Percentiles rank a stretch among this genome's conserved stretches.
These are phyloP conservation scores for Paracyclopina nana DNA, from an alignment of 1,140 invertebrate species.

Conservation along the genomic window DNA sequence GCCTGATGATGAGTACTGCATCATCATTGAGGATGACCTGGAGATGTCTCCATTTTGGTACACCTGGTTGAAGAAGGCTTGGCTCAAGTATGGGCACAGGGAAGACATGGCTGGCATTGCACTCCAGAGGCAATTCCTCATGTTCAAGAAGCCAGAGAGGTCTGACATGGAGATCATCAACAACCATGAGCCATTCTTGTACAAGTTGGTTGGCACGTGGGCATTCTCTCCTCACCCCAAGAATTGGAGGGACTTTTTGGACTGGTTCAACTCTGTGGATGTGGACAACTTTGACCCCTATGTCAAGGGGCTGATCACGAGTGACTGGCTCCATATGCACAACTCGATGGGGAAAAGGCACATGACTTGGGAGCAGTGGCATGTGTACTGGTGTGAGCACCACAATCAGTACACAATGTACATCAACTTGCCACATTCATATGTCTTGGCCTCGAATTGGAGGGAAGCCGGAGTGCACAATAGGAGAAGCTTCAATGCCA, in stretches of 20 bases:
- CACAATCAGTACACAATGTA: slow-evolving; percentile 15
- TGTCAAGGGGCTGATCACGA: slow-evolving; percentile 11
- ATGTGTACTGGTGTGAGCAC: slow-evolving; percentile 7
- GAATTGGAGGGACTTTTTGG: slow-evolving; percentile 8
- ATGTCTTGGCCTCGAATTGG: slow-evolving; percentile 7
- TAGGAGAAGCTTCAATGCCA: slow-evolving; percentile 2
- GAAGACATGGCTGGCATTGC: slow-evolving; percentile 16
- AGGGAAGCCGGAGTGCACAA: slow-evolving; percentile 14
- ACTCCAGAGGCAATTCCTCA: slow-evolving; percentile 5
- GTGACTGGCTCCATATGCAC: slow-evolving; percentile 16
- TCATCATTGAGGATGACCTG: slow-evolving; percentile 14
- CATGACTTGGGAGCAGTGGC: slow-evolving; percentile 17
- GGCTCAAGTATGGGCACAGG: slow-evolving; percentile 9
- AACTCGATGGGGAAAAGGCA: slow-evolving; percentile 12
- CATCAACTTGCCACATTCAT: background rate
- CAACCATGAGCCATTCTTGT: slow-evolving; percentile 8
- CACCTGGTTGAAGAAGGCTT: slow-evolving; percentile 11
- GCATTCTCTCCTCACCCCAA: slow-evolving; percentile 15
- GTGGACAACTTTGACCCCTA: slow-evolving; percentile 15
- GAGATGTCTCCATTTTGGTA: slow-evolving; percentile 14
- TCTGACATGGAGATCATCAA: slow-evolving; percentile 8
- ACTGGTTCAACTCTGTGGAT: slow-evolving; percentile 15
- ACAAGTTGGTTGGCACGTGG: slow-evolving; percentile 15
- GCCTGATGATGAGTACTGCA: slow-evolving; percentile 1
- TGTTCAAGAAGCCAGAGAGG: slow-evolving; percentile 13